phyloP scores from a whole-genome alignment of 2,888 invertebrate species.

The Myopa tessellatipennis region DNA sequence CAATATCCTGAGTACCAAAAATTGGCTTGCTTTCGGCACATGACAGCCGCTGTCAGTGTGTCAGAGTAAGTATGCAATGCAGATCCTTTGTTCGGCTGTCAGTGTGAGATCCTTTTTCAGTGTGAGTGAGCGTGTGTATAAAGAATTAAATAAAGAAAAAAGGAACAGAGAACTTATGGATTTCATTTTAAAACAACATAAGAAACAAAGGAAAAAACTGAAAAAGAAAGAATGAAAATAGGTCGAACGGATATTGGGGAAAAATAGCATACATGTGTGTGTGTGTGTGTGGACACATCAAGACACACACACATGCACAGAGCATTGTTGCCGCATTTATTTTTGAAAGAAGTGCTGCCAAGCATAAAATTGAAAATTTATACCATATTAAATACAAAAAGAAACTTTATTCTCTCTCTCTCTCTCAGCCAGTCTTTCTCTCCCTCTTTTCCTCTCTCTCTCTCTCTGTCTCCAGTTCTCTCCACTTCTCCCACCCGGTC shows the following conservation, averaged over 20 bases:
- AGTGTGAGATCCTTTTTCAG: background rate
- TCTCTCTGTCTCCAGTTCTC: background rate
- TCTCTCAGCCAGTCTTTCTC: background rate
- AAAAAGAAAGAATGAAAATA: background rate
- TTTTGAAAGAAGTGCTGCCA: background rate
- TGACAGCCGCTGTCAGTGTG: background rate
- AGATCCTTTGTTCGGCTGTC: background rate
- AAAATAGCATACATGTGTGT: no score
- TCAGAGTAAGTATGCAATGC: background rate
- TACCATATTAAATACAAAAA: no score
- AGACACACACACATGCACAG: background rate
- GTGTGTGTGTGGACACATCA: background rate
- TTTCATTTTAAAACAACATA: slow-evolving; percentile 9
- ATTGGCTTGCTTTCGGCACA: slow-evolving; percentile 22
- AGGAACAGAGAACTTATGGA: background rate
- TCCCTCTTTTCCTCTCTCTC: background rate
- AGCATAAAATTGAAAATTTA: slow-evolving; percentile 5
- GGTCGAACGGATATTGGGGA: background rate
- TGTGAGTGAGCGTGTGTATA: background rate
- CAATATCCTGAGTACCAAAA: slow-evolving; percentile 18
- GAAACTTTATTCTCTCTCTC: background rate
- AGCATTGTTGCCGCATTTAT: background rate
- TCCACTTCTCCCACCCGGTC: background rate
- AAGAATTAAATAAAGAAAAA: background rate
- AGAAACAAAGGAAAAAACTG: background rate